These are phyloP conservation scores for Limonius californicus DNA, from an alignment of 1,140 invertebrate species.

Conservation along the genomic window DNA sequence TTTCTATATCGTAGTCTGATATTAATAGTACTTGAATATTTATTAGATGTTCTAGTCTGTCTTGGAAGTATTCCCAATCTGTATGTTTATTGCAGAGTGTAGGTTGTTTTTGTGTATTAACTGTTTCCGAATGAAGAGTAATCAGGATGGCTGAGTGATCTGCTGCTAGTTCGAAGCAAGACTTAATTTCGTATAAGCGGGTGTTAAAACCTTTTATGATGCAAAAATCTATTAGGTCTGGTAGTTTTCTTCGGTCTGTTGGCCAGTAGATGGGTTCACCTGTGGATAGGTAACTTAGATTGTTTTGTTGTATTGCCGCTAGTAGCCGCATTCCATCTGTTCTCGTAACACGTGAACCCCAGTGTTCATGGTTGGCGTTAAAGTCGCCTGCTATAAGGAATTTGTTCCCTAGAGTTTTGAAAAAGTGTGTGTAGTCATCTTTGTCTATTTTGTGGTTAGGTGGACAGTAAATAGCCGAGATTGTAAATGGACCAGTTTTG, in stretches of 20 bases:
- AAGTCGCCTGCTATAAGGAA: not conserved
- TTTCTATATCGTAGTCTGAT: not conserved
- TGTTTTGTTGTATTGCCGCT: not conserved
- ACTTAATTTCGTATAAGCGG: not conserved
- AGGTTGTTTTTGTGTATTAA: not conserved
- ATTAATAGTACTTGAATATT: too few species aligned
- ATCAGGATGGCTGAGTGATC: not conserved
- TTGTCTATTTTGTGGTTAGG: not conserved
- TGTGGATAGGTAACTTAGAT: not conserved
- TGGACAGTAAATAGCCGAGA: slow-evolving; percentile 5
- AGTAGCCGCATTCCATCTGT: not conserved
- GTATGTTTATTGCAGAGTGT: too few species aligned
- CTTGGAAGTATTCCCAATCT: too few species aligned
- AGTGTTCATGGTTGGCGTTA: not conserved
- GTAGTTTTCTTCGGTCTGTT: not conserved
- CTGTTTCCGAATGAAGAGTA: not conserved
- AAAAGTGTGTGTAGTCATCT: not conserved
- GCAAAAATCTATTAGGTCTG: slow-evolving; percentile 1
- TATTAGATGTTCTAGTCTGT: too few species aligned
- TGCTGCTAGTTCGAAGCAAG: not conserved
- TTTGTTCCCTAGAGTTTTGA: not conserved
- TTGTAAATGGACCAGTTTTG: not conserved
- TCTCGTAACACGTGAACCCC: slow-evolving; percentile 2
- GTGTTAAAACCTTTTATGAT: not conserved
- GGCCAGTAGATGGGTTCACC: not conserved